These are phyloP conservation scores for Oxystoma pomonae DNA, from an alignment of 2,888 invertebrate genomes.

Conservation along the genomic window DNA sequence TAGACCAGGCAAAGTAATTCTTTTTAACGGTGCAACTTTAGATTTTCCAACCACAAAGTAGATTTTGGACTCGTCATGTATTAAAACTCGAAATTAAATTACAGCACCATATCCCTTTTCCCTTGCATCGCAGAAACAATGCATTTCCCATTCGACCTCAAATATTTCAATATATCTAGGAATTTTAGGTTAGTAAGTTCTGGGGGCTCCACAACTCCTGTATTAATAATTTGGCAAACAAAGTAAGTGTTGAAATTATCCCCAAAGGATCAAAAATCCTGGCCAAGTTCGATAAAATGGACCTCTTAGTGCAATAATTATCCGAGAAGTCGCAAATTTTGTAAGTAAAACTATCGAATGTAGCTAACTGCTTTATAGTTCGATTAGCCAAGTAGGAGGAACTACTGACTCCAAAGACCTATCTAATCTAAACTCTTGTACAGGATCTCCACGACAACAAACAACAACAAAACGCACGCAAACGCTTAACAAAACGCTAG, in stretches of 20 bases:
- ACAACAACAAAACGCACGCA: not conserved
- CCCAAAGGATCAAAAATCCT: slow-evolving; percentile 4
- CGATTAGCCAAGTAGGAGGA: not conserved
- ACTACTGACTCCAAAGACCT: slow-evolving; percentile 5
- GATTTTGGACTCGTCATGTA: no score
- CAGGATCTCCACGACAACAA: not conserved
- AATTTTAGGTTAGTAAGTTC: no score
- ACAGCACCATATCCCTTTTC: no score
- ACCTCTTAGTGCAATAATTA: not conserved
- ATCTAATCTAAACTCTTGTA: slow-evolving; percentile 3
- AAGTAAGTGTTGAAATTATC: not conserved
- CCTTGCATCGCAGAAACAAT: no score
- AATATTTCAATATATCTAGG: no score
- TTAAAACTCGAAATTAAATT: no score
- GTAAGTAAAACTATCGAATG: slow-evolving; percentile 3
- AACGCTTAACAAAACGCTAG: not conserved
- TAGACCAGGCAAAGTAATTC: no score
- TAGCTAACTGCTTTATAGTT: not conserved
- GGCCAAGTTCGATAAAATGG: not conserved
- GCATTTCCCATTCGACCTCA: no score
- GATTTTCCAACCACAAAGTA: no score
- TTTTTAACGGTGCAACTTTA: no score
- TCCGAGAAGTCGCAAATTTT: not conserved
- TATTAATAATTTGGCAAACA: not conserved
- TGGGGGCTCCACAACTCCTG: slow-evolving; percentile 2